Percentiles rank a stretch among this genome's conserved stretches.
Conservation (phyloP, 2,888 invertebrate genomes). For the Cephonodes hylas region DNA sequence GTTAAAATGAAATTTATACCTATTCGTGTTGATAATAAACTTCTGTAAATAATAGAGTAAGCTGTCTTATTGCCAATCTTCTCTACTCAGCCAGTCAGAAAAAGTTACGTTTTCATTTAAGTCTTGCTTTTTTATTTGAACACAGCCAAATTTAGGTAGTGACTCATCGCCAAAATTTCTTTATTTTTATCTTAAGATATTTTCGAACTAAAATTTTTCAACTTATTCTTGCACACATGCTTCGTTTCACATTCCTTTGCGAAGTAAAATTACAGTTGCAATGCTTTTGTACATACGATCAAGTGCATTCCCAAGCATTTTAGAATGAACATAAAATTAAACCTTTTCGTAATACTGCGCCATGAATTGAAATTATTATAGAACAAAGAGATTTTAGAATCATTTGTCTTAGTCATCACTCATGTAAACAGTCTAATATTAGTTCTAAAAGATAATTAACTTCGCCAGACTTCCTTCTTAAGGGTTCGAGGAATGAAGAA, state of each 20-base stretch:
- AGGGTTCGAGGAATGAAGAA: background rate
- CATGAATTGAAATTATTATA: background rate
- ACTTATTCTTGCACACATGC: background rate
- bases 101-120: background rate
- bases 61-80: conserved; percentile 25
- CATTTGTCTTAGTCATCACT: background rate
- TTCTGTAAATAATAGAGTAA: conserved; percentile 23
- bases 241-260: background rate
- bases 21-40: conserved; percentile 17
- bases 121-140: background rate
- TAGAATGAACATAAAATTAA: background rate
- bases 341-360: background rate
- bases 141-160: background rate
- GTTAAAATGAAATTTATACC: conserved; percentile 13
- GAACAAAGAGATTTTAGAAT: background rate
- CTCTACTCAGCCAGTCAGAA: conserved; percentile 14
- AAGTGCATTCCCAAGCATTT: background rate
- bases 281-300: too few relatives aligned
- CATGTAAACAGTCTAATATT: background rate
- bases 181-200: background rate
- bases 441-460: background rate
- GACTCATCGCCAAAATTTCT: background rate
- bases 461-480: background rate
- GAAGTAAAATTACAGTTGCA: background rate
- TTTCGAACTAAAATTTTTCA: background rate